Evolutionary conservation across 1,140 invertebrate genomes (phyloP).

Genomic region (Drosophila chauvacae): DNA sequence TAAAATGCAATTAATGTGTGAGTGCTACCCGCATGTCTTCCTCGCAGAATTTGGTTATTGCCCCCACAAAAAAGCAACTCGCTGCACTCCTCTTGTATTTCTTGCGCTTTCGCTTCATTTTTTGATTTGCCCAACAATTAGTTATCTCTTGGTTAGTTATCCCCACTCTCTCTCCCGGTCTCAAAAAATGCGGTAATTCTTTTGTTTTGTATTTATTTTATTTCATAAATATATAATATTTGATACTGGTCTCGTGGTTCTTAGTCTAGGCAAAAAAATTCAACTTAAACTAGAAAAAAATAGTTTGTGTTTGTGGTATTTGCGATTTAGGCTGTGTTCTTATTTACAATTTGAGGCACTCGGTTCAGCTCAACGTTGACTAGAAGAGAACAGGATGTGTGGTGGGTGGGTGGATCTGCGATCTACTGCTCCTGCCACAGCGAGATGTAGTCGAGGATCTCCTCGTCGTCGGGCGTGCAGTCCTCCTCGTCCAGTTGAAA

Average conservation of each 20-base stretch:
- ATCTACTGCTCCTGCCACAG: constrained; percentile 91
- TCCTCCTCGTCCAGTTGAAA: constrained; percentile 87
- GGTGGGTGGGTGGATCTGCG: neutral
- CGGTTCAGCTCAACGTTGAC: constrained; percentile 70
- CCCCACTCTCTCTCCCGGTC: neutral
- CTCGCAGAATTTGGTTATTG: constrained; percentile 6
- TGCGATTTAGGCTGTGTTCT: constrained; percentile 25
- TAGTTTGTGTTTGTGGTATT: constrained; percentile 5
- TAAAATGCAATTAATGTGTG: constrained; percentile 25
- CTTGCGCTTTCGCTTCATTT: constrained; percentile 29
- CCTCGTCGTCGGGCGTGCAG: constrained; percentile 95
- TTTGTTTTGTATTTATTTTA: constrained; percentile 8
- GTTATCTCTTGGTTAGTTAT: too few relatives aligned
- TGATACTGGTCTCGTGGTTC: constrained; percentile 55
- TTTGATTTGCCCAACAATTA: constrained; percentile 42
- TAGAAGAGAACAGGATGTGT: constrained; percentile 63
- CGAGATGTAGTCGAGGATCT: constrained; percentile 94
- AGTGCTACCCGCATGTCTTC: constrained; percentile 38
- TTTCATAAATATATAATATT: constrained; percentile 31
- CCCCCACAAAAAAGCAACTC: neutral
- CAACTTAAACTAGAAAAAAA: constrained; percentile 35
- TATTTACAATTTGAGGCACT: constrained; percentile 79
- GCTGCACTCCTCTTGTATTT: neutral
- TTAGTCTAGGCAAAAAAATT: constrained; percentile 41
- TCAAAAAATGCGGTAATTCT: neutral